Percentiles rank a stretch among this genome's conserved stretches.
phyloP scores from a whole-genome alignment of 2,888 invertebrate genomes.

The Agriopis leucophaearia region DNA sequence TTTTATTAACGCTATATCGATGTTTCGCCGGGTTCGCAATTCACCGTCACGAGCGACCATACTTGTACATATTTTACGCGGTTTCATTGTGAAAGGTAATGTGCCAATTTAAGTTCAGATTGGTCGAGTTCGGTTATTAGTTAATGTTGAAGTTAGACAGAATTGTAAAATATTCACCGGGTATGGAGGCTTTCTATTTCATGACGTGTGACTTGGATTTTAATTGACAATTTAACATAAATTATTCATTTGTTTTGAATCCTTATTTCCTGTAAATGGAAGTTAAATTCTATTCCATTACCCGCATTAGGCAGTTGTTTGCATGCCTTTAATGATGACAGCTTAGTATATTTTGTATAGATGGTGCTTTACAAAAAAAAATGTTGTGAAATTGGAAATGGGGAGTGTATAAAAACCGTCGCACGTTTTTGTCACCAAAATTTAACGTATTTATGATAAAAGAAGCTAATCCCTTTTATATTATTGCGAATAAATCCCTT shows the following conservation, averaged over 20 bases:
- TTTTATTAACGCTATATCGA: slow-evolving; percentile 83
- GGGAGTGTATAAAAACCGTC: slow-evolving; percentile 37
- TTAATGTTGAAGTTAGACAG: slow-evolving; percentile 71
- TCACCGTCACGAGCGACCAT: slow-evolving; percentile 58
- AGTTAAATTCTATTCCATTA: slow-evolving; percentile 21
- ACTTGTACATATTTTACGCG: slow-evolving; percentile 68
- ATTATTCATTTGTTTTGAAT: slow-evolving; percentile 52
- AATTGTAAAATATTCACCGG: slow-evolving; percentile 68
- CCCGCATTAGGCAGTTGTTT: not conserved
- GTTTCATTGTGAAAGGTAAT: slow-evolving; percentile 73
- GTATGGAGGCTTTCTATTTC: slow-evolving; percentile 67
- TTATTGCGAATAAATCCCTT: slow-evolving; percentile 77
- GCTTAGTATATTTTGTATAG: slow-evolving; percentile 10
- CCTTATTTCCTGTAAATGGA: slow-evolving; percentile 39
- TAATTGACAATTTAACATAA: slow-evolving; percentile 69
- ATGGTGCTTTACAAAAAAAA: slow-evolving; percentile 6
- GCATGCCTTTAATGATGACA: not conserved
- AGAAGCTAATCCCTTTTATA: slow-evolving; percentile 76
- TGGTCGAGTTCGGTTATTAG: slow-evolving; percentile 72
- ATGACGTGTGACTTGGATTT: slow-evolving; percentile 69
- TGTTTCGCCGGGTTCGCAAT: slow-evolving; percentile 66
- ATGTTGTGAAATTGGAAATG: slow-evolving; percentile 36
- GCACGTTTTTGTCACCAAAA: slow-evolving; percentile 52
- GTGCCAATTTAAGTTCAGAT: slow-evolving; percentile 71
- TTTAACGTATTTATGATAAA: slow-evolving; percentile 66